These are phyloP conservation scores for Nylanderia fulva DNA, from an alignment of 1,140 invertebrate genomes.

Conservation along the genomic window DNA sequence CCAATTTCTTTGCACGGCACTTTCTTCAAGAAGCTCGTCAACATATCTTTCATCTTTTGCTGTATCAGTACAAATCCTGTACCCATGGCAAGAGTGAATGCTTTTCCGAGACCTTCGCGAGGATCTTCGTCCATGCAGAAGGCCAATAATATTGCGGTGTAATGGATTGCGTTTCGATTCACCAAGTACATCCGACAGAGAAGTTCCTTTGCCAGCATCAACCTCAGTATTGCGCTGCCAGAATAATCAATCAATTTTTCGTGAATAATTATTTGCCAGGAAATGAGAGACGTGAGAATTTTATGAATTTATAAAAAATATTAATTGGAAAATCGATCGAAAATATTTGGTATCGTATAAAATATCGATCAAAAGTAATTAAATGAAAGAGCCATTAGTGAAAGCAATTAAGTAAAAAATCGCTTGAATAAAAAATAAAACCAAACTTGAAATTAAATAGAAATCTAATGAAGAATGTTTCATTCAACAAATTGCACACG, in stretches of 20 bases:
- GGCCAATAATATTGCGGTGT: constrained; percentile 87
- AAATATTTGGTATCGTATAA: not conserved
- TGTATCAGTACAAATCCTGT: constrained; percentile 83
- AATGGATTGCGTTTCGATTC: constrained; percentile 85
- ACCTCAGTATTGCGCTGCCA: not conserved
- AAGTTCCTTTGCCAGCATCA: constrained; percentile 85
- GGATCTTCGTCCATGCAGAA: constrained; percentile 87
- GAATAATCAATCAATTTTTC: not conserved
- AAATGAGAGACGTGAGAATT: not conserved
- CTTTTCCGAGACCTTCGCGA: constrained; percentile 86
- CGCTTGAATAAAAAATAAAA: not conserved
- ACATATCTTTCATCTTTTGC: constrained; percentile 83
- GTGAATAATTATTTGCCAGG: not conserved
- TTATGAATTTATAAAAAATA: not conserved
- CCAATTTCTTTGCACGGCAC: not conserved
- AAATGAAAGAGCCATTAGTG: too few relatives aligned
- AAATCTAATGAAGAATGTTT: not conserved
- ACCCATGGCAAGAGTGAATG: constrained; percentile 86
- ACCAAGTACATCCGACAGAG: constrained; percentile 86
- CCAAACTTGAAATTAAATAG: not conserved
- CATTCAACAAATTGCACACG: not conserved
- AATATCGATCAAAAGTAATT: not conserved
- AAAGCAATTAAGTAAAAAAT: not conserved
- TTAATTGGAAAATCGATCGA: not conserved
- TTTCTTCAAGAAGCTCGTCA: constrained; percentile 49